Base-by-base conservation (phyloP, 2,888 invertebrate species). In the Tetragonula carbonaria region DNA sequence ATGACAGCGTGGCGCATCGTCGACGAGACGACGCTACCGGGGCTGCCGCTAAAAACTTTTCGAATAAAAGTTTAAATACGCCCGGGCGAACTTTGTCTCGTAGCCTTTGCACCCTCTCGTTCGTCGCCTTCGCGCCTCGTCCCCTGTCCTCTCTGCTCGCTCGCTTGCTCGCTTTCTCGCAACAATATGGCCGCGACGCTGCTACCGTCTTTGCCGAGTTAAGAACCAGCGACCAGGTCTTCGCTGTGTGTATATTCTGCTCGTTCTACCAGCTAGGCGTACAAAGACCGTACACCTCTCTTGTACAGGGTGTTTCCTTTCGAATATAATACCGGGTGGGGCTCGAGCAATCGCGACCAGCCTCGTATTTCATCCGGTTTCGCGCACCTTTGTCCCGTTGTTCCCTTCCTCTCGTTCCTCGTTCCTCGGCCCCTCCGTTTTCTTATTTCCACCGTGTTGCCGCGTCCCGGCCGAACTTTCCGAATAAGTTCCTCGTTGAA, bases 11-110 rank as follows among this genome's bases (percentile, higher is more conserved):
- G 38, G 78, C 14, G 70, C 18, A 21, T 8, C 21, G 68, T 18
- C n/a, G n/a, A 21, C 38, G 16, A 16, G 45, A 45, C 6, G 45
- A 45, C 6, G 6, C 21, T 11, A 23, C 23, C 50, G 21, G 55
- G 50, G 45, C 45, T 62, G 72, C 62, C 86, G 91, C 92, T 93
- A 93, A 93, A 94, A 94, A 94, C 93, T 94, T 94, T 94, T 92
- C 92, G 92, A 93, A 94, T 94, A 93, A 94, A 94, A 94, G 93
- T 94, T 94, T 93, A 93, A 94, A 94, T 93, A 93, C 93, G 91
- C 90, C 91, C 86, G 73, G 83, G 82, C 84, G 91, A 93, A 94
- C 90, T 94, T 94, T 92, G 92, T 91, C 91, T 90, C 90, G 89
- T 87, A 76, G 85, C 80, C 73, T 51, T 79, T 70, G 63, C 59